These are phyloP conservation scores for Macrosiphum euphorbiae DNA, from an alignment of 2,888 invertebrate genomes.

Conservation along the genomic window DNA sequence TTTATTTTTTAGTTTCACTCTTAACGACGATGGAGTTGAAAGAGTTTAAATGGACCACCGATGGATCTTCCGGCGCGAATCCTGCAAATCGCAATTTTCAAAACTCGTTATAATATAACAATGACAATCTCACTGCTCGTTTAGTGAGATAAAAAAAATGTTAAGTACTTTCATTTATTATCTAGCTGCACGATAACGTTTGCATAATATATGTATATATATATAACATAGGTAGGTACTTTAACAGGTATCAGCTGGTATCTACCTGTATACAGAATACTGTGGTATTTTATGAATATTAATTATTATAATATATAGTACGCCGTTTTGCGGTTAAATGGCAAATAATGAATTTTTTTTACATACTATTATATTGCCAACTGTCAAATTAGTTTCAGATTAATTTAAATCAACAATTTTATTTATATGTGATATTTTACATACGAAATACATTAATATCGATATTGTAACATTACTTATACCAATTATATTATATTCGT, in stretches of 20 bases:
- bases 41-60: neutral
- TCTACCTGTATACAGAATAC: too few relatives aligned
- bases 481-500: neutral
- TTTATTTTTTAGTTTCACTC: neutral
- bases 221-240: too few relatives aligned
- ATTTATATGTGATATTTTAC: neutral
- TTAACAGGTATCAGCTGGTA: neutral
- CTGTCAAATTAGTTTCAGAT: constrained; percentile 25
- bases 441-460: neutral
- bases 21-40: neutral
- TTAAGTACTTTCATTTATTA: constrained; percentile 1
- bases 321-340: neutral
- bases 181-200: neutral
- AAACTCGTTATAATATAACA: neutral
- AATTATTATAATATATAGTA: neutral
- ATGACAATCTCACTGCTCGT: neutral
- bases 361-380: neutral
- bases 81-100: neutral
- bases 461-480: constrained; percentile 1
- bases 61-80: neutral
- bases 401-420: constrained; percentile 1
- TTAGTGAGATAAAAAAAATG: neutral
- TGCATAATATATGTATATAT: neutral
- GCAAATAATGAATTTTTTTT: neutral
- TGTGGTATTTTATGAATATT: neutral